Base-by-base conservation (phyloP, 2,113 vertebrate species). In the Copsychus sechellarum region DNA sequence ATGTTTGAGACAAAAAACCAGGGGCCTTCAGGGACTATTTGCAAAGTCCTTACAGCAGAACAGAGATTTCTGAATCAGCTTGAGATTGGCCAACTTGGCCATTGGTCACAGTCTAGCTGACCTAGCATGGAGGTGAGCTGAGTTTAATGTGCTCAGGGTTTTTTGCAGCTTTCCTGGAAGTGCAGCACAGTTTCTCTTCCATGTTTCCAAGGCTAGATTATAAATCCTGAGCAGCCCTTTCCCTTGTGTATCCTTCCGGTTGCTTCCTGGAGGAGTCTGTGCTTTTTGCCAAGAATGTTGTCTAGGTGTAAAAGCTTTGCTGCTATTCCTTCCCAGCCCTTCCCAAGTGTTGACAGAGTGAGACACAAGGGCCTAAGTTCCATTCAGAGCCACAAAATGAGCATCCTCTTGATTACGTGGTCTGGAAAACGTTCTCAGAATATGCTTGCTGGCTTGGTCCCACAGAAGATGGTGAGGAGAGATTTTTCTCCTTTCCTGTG, bases 231-330 rank as follows among this genome's bases (percentile, higher is more conserved):
- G 72, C 38, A 74, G 4, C n/a, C 24, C 53, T 43, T 90, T 80
- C 62, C 61, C 66, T 61, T 50, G 62, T 82, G 90, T 66, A 45
- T 90, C 50, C 88, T 94, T 83, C 82, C 6, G 1, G 38, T 33
- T 70, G 26, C 67, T 64, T 86, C 90, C 60, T 81, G 60, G 47
- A 90, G 80, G 50, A 92, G 72, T 86, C 47, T 91, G 31, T 79
- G 38, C 1, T 58, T 57, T 86, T 81, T 91, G 88, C 83, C 86
- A 95, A 84, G 76, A 60, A 80, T 26, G n/a, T 8, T 91, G 47
- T 88, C 91, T 92, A 67, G 80, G 76, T 94, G 92, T 94, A 86
- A 90, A 92, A 93, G 82, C 86, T 94, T 86, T 84, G 72, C 65
- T 85, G 48, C 25, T 58, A n/a, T 61, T 95, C 81, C 17, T 82